Base-by-base conservation (phyloP, 2,888 invertebrate genomes). In the Lymantria monacha region DNA sequence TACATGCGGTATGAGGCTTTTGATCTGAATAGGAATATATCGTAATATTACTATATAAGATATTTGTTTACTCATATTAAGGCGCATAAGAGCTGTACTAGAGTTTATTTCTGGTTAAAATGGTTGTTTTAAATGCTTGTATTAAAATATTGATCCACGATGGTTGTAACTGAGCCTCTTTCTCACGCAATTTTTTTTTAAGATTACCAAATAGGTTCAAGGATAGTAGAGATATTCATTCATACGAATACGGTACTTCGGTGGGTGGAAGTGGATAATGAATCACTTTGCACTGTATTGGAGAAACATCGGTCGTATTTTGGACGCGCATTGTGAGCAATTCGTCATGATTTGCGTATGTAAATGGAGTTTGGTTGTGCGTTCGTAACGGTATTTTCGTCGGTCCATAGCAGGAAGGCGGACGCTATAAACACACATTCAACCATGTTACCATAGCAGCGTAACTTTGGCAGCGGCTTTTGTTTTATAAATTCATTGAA, bases 331-430 rank as follows among this genome's bases (percentile, higher is more conserved):
- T 82, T 83, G 86, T 82, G 78, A 74, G 81, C 81, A 86, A 87
- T 87, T 89, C 88, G 87, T 87, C 88, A 89, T 84, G 86, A 87
- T 85, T 87, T 85, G 87, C 87, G 87, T 88, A 90, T 89, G 88
- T 87, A 88, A 91, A 89, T 85, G 82, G 76, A 85, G 84, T 88
- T 88, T 78, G 84, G 86, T 79, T 83, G 83, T 82, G 82, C 81
- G 81, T 76, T 79, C 73, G 79, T 86, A 90, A 89, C 91, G 87
- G 90, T 88, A 87, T 89, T 89, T 87, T 85, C 79, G 89, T 86
- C 87, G 87, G 80, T 83, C 73, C 75, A 81, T 74, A 77, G 78
- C 89, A 88, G 89, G 90, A 90, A 90, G 79, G 83, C 87, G 88
- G 87, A 88, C 81, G 89, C 87, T 79, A 91, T 90, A 90, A 91